Evolutionary conservation across 2,797 vertebrate genomes (phyloP).

Genomic region (Steatocranus sp.): DNA sequence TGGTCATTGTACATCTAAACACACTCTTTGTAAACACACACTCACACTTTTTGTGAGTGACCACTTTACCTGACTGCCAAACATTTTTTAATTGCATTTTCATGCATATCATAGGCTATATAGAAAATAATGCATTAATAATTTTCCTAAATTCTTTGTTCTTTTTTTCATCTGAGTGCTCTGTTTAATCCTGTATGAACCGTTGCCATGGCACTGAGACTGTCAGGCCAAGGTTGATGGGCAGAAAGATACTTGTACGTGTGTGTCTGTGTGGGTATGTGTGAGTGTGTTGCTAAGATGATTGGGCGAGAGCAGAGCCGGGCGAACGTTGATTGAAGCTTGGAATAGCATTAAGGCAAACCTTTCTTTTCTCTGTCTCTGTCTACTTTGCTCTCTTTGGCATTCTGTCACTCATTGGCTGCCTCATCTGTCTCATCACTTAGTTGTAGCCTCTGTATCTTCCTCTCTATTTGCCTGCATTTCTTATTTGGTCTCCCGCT

Average conservation of each 20-base stretch:
- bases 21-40: conserved; percentile 8
- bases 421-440: conserved; percentile 46
- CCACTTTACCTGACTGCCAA: neutral
- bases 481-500: neutral
- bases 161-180: neutral
- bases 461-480: neutral
- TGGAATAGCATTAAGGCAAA: conserved; percentile 52
- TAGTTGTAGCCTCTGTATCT: conserved; percentile 2
- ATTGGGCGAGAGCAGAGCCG: conserved; percentile 34
- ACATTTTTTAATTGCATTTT: neutral
- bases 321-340: conserved; percentile 49
- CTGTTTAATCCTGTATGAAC: conserved; percentile 27
- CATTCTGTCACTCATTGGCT: conserved; percentile 45
- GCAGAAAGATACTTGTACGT: conserved; percentile 23
- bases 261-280: neutral
- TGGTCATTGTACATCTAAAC: neutral
- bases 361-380: conserved; percentile 38
- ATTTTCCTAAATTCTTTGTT: neutral
- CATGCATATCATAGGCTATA: neutral
- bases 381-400: conserved; percentile 12
- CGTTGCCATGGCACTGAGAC: conserved; percentile 43
- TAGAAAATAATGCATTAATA: neutral
- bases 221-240: conserved; percentile 51
- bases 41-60: neutral
- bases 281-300: conserved; percentile 23